Conservation (phyloP, 2,113 vertebrate species). For the Tonatia bakeri region DNA sequence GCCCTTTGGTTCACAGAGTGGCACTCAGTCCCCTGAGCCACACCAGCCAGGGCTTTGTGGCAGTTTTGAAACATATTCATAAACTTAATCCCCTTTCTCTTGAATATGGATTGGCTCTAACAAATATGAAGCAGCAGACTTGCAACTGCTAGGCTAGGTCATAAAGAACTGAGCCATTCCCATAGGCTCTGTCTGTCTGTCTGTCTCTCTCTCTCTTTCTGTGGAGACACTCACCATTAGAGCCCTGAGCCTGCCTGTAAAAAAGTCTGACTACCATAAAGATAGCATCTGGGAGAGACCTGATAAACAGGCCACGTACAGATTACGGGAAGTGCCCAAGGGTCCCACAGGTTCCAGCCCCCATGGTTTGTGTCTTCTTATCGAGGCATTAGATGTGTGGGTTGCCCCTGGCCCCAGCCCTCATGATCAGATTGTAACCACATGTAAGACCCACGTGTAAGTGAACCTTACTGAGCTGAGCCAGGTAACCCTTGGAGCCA, state of each 20-base stretch:
- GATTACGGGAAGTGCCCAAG: not conserved
- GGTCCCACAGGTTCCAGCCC: no score
- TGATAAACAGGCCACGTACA: not conserved
- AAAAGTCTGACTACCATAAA: not conserved
- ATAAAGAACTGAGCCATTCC: not conserved
- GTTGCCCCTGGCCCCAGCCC: no score
- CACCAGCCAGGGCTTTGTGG: not conserved
- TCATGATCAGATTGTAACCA: not conserved
- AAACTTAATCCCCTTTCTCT: not conserved
- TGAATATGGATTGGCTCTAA: not conserved
- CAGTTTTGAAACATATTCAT: not conserved
- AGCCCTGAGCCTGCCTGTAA: not conserved
- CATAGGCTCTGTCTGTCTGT: not conserved
- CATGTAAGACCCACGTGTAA: no score
- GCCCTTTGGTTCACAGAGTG: no score
- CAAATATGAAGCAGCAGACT: not conserved
- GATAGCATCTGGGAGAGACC: not conserved
- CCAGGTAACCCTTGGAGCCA: not conserved
- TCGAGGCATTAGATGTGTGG: not conserved
- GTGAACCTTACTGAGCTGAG: not conserved
- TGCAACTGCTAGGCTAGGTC: accelerated
- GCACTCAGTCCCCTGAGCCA: no score
- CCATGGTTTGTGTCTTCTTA: not conserved
- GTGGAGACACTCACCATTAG: not conserved
- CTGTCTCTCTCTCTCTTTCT: not conserved